Evolutionary conservation across 1,140 invertebrate genomes (phyloP).

Genomic region (Listronotus bonariensis): DNA sequence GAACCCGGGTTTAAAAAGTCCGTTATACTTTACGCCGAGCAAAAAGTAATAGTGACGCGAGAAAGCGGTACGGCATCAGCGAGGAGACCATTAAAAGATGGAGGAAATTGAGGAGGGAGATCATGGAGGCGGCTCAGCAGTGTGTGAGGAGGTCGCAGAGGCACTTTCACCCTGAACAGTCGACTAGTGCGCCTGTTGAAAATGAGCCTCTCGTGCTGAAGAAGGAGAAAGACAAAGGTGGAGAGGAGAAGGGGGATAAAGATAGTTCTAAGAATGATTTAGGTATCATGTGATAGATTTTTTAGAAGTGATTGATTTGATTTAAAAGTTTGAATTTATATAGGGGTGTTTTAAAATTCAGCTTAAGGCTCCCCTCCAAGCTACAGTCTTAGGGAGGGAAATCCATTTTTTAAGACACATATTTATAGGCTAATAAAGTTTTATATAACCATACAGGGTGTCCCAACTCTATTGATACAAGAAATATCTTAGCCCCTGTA

Average conservation of each 20-base stretch:
- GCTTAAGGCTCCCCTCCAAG: too few species aligned
- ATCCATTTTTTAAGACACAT: too few species aligned
- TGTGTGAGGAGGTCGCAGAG: constrained; percentile 24
- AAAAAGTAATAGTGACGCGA: constrained; percentile 42
- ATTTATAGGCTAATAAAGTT: too few species aligned
- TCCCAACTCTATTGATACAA: too few species aligned
- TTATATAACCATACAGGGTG: too few species aligned
- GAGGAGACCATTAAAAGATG: constrained; percentile 48
- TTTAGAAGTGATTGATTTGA: neutral
- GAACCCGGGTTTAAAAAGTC: constrained; percentile 46
- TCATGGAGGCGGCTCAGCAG: constrained; percentile 33
- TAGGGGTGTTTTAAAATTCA: too few species aligned
- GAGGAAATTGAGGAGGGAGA: constrained; percentile 39
- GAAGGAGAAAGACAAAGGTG: constrained; percentile 1
- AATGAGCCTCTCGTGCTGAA: neutral
- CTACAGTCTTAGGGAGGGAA: too few species aligned
- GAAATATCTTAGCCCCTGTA: too few species aligned
- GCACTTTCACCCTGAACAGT: neutral
- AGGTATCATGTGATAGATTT: constrained; percentile 9
- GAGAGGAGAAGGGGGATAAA: constrained; percentile 1
- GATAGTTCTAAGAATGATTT: neutral
- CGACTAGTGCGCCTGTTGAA: neutral
- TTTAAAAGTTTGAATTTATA: too few species aligned
- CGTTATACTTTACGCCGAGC: constrained; percentile 47
- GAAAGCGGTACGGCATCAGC: constrained; percentile 42